phyloP scores from a whole-genome alignment of 2,888 invertebrate species.

The Leucophenga maculata region DNA sequence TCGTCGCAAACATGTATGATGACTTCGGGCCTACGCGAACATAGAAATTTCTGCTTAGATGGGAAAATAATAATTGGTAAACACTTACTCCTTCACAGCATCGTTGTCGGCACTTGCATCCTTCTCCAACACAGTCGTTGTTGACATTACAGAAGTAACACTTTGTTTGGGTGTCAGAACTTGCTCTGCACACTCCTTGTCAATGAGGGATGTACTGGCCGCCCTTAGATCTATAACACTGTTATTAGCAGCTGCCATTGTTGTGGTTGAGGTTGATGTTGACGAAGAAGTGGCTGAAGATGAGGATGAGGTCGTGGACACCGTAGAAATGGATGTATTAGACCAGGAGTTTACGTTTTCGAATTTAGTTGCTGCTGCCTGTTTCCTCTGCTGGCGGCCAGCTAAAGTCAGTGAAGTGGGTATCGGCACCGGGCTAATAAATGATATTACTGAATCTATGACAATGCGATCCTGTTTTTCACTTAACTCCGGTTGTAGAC shows the following conservation, averaged over 20 bases:
- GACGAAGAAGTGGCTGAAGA: slow-evolving; percentile 1
- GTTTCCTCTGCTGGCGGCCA: slow-evolving; percentile 2
- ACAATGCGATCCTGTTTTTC: slow-evolving; percentile 76
- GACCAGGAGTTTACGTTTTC: not conserved
- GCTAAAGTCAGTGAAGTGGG: slow-evolving; percentile 39
- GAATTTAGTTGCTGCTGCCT: not conserved
- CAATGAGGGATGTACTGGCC: not conserved
- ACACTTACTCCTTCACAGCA: slow-evolving; percentile 54
- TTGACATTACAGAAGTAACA: not conserved
- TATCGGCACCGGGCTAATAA: slow-evolving; percentile 74
- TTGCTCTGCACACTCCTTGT: not conserved
- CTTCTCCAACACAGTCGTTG: slow-evolving; percentile 41
- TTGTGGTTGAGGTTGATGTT: slow-evolving; percentile 13
- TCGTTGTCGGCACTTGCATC: slow-evolving; percentile 42
- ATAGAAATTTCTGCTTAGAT: no score
- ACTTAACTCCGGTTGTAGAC: slow-evolving; percentile 65
- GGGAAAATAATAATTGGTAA: not conserved
- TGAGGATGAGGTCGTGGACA: slow-evolving; percentile 10
- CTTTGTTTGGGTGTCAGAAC: not conserved
- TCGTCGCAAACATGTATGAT: slow-evolving; percentile 97
- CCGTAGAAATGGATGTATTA: not conserved
- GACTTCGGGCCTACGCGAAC: slow-evolving; percentile 81
- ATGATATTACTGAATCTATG: slow-evolving; percentile 87
- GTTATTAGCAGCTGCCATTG: no score
- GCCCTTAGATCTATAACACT: no score